Evolutionary conservation across 2,113 vertebrate genomes (phyloP).

Genomic region (Tor tambroides): DNA sequence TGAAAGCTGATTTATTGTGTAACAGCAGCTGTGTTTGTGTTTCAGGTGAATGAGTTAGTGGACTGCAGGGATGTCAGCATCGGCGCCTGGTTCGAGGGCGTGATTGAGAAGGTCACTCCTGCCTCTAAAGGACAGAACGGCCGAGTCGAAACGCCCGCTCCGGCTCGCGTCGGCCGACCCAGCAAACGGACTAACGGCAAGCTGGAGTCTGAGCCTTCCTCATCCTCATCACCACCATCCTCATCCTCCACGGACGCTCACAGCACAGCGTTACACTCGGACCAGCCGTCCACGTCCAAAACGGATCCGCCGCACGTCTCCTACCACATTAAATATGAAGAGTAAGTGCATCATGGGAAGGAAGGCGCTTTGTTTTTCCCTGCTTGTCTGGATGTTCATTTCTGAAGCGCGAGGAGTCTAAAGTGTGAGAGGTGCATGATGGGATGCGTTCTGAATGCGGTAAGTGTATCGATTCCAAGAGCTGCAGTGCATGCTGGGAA

Average conservation of each 20-base stretch:
- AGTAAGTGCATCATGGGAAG: slow-evolving; percentile 86
- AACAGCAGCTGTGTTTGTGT: too few relatives aligned
- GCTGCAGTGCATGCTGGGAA: slow-evolving; percentile 20
- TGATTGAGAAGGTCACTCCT: slow-evolving; percentile 87
- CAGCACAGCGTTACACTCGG: slow-evolving; percentile 74
- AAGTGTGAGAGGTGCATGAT: background rate
- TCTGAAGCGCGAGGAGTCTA: too few relatives aligned
- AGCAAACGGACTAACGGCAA: slow-evolving; percentile 95
- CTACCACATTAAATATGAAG: slow-evolving; percentile 99
- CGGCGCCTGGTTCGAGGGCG: slow-evolving; percentile 97
- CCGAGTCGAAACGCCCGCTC: slow-evolving; percentile 70
- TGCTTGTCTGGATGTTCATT: background rate
- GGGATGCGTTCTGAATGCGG: background rate
- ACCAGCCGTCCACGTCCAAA: slow-evolving; percentile 91
- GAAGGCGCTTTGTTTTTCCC: background rate
- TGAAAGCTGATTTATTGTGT: too few relatives aligned
- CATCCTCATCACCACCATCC: background rate
- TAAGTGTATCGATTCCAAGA: background rate
- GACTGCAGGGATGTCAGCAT: slow-evolving; percentile 94
- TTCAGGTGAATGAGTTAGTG: slow-evolving; percentile 96
- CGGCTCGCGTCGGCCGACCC: slow-evolving; percentile 83
- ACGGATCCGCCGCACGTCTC: slow-evolving; percentile 84
- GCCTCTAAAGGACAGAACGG: slow-evolving; percentile 84
- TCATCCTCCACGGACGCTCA: slow-evolving; percentile 75
- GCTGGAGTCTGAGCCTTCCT: slow-evolving; percentile 70